Evolutionary conservation across 2,113 vertebrate genomes (phyloP).

Genomic region (Crotalus tigris): DNA sequence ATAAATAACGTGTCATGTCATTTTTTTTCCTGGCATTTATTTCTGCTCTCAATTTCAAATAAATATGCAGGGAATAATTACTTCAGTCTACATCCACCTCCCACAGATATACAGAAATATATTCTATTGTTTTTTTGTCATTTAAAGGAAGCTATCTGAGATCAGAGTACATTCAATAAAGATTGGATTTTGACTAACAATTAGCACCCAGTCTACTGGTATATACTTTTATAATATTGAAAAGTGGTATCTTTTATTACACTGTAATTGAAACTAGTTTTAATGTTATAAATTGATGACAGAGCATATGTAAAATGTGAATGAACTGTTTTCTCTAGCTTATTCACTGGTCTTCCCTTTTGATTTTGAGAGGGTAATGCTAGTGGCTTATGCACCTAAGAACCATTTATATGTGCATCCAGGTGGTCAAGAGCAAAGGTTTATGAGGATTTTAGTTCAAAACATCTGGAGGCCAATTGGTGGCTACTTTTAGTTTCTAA

Average conservation of each 20-base stretch:
- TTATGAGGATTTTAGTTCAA: background rate
- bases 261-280: background rate
- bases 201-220: background rate
- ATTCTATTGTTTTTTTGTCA: background rate
- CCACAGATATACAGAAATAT: background rate
- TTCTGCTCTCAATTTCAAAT: background rate
- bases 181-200: background rate
- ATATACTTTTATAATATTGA: background rate
- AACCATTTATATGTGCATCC: background rate
- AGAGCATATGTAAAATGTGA: background rate
- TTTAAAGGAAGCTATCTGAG: background rate
- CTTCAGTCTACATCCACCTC: background rate
- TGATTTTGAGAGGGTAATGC: slow-evolving; percentile 10
- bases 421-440: background rate
- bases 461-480: background rate
- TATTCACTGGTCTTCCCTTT: background rate
- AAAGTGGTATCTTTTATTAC: background rate
- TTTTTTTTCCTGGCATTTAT: background rate
- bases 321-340: too few relatives aligned
- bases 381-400: accelerated
- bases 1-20: background rate
- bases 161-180: background rate
- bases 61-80: background rate
- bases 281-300: background rate
- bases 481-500: background rate